Conservation (phyloP, 2,888 invertebrate genomes). For the Digitonthophagus gazella region DNA sequence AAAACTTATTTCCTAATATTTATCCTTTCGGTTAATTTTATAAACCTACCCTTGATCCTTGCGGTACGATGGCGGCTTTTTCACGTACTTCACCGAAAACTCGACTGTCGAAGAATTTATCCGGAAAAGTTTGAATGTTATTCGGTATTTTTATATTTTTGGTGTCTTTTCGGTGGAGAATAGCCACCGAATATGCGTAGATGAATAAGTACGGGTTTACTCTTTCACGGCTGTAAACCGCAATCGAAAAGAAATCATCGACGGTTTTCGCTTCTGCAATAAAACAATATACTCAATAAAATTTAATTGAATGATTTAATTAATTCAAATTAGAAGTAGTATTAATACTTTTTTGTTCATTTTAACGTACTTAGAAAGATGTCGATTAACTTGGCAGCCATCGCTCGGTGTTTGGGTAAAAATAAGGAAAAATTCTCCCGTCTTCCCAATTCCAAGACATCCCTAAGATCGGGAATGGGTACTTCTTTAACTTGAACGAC, state of each 20-base stretch:
- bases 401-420: slow-evolving; percentile 65
- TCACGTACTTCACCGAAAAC: slow-evolving; percentile 71
- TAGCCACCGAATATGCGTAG: slow-evolving; percentile 73
- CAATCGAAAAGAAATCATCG: slow-evolving; percentile 69
- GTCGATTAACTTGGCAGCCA: slow-evolving; percentile 69
- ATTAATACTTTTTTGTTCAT: too few relatives aligned
- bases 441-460: slow-evolving; percentile 58
- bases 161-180: slow-evolving; percentile 72
- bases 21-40: background rate
- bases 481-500: slow-evolving; percentile 57
- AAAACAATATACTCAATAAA: too few relatives aligned
- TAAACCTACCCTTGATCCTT: slow-evolving; percentile 61
- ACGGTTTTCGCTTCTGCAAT: slow-evolving; percentile 65
- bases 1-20: slow-evolving; percentile 23
- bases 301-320: too few relatives aligned
- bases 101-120: slow-evolving; percentile 76
- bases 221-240: slow-evolving; percentile 68
- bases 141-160: slow-evolving; percentile 68
- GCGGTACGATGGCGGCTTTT: slow-evolving; percentile 61
- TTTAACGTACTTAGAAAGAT: slow-evolving; percentile 59
- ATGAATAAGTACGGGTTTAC: slow-evolving; percentile 80
- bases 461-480: slow-evolving; percentile 57
- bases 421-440: slow-evolving; percentile 73
- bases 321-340: too few relatives aligned
- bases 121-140: slow-evolving; percentile 76